Evolutionary conservation across 2,797 vertebrate species (phyloP).

Genomic region (Sciurus carolinensis): DNA sequence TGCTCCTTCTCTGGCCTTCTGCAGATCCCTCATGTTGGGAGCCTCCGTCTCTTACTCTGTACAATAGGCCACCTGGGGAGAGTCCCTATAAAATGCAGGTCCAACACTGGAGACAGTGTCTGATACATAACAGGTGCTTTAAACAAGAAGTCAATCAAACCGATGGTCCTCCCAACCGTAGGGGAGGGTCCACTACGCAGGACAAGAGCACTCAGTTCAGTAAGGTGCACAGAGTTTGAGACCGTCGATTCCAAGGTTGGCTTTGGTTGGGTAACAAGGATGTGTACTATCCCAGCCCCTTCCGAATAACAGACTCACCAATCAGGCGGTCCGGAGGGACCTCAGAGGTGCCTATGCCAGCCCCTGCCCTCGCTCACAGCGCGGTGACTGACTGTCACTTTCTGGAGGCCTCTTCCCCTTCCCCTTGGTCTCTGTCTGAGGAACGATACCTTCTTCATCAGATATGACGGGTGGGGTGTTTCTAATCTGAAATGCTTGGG

Average conservation of each 20-base stretch:
- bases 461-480: neutral
- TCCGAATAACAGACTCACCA: neutral
- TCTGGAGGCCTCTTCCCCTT: neutral
- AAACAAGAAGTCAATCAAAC: too few relatives aligned
- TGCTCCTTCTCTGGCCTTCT: neutral
- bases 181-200: accelerated
- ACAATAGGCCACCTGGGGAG: neutral
- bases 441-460: neutral
- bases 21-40: neutral
- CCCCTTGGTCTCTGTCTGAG: neutral
- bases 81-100: accelerated
- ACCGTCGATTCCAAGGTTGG: neutral
- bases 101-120: neutral
- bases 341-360: accelerated
- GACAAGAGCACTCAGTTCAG: neutral
- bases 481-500: neutral
- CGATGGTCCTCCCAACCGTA: neutral
- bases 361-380: accelerated
- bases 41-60: neutral
- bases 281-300: neutral
- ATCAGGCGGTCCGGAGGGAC: neutral
- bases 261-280: neutral
- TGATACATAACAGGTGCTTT: neutral
- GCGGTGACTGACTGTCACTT: too few relatives aligned
- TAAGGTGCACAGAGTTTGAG: neutral